phyloP scores from a whole-genome alignment of 2,888 invertebrate species.

The Conomelus anceps region DNA sequence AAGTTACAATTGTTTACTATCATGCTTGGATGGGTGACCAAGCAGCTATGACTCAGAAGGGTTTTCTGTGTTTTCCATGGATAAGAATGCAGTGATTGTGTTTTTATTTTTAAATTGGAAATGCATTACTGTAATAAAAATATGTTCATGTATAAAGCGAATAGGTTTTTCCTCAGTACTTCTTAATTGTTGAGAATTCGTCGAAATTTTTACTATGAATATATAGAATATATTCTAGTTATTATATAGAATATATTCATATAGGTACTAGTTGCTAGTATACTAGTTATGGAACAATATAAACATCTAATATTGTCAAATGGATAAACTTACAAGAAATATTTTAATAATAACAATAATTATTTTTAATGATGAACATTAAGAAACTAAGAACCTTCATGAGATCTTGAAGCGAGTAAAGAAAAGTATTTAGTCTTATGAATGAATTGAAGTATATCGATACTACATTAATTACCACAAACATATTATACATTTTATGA shows the following conservation, averaged over 20 bases:
- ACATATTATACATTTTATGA: neutral
- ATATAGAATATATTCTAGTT: conserved; percentile 15
- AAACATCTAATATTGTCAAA: neutral
- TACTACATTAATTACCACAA: neutral
- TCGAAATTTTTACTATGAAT: conserved; percentile 22
- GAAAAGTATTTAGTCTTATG: neutral
- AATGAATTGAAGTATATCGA: neutral
- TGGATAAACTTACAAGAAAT: neutral
- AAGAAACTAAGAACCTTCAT: neutral
- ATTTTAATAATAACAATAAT: neutral
- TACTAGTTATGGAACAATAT: conserved; percentile 16
- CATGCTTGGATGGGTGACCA: too few relatives aligned
- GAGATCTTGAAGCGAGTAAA: neutral
- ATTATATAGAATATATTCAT: too few relatives aligned
- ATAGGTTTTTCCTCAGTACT: conserved; percentile 1
- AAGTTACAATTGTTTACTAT: too few relatives aligned
- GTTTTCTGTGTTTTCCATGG: neutral
- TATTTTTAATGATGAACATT: neutral
- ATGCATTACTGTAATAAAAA: neutral
- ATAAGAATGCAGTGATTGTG: neutral
- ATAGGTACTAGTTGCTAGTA: too few relatives aligned
- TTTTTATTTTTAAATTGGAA: neutral
- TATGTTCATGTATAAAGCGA: neutral
- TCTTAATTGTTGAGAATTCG: conserved; percentile 11
- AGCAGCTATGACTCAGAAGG: too few relatives aligned